Evolutionary conservation across 2,888 invertebrate genomes (phyloP), one percentile per base, ranked within the genome.

Genomic region (Brachylomia viminalis): DNA sequence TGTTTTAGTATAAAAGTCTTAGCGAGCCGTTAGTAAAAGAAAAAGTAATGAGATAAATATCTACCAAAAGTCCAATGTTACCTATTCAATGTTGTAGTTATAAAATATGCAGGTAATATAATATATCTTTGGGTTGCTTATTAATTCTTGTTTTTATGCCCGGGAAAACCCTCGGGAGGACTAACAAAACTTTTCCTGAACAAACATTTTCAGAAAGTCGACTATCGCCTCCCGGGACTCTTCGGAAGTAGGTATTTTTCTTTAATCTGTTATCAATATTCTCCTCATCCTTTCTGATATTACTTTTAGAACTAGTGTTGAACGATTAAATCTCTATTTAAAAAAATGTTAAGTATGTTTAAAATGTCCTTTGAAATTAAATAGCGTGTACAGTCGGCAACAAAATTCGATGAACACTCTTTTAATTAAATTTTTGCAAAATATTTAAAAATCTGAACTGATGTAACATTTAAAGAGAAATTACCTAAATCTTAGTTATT

Each of bases 101-200:
- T 70, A 52, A 62, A 80, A 68, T 68, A 69, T 74, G 52, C 38
- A 74, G 66, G 47, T 80, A 80, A 5, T 33, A 33, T 52, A 70
- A 71, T 75, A 75, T 65, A 54, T 82, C 27, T 59, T 80, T 67
- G 62, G 62, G 75, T 75, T 47, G 62, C 66, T 84, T 69, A 70
- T 80, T 80, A 58, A 84, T 71, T 80, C 75, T 80, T 75, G 80
- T 84, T 74, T 74, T 67, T 67, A 80, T 80, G 30, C 33, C 69
- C 58, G 20, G 17, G n/a, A 62, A 71, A 47, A 58, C 80, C 84
- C 74, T 79, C 59, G 58, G 65, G 68, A 72, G 59, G 42, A 33
- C 49, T 65, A 54, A 65, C 64, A 74, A 80, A 80, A 80, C 73
- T 82, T 69, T 56, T 80, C 66, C 69, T 62, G 65, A 80, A 73